A percentile compares a stretch with the other conserved stretches of the same genome.
phyloP scores from a whole-genome alignment of 2,113 vertebrate species.

The Eulemur rufifrons region DNA sequence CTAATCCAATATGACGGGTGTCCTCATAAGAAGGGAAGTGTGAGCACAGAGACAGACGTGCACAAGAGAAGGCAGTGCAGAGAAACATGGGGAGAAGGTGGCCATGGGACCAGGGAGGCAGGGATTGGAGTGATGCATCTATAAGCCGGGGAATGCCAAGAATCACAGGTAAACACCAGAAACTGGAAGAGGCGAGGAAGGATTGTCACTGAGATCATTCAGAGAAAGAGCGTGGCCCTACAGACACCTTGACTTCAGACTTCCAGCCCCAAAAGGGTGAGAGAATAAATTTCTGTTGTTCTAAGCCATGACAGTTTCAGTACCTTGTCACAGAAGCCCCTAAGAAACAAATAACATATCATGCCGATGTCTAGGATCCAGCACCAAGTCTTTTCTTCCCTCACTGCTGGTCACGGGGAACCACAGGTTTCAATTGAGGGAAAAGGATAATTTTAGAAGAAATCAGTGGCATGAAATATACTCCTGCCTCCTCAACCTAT shows the following conservation, averaged over 20 bases:
- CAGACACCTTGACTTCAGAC: accelerated
- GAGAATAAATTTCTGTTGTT: background rate
- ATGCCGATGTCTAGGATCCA: background rate
- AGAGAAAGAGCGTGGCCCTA: background rate
- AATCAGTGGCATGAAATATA: background rate
- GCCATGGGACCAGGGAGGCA: accelerated
- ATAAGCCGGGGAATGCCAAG: background rate
- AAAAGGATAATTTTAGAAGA: background rate
- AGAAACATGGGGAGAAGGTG: background rate
- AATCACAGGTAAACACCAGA: too few species aligned
- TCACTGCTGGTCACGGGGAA: too few species aligned
- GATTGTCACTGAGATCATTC: background rate
- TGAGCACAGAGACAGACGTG: background rate
- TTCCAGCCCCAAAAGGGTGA: too few species aligned
- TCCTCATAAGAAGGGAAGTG: background rate
- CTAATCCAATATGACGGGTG: background rate
- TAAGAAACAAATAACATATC: background rate
- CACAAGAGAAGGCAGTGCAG: too few species aligned
- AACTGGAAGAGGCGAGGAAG: background rate
- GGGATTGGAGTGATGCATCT: background rate
- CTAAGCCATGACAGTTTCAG: background rate
- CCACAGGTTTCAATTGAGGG: background rate
- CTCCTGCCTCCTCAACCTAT: background rate
- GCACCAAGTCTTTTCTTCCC: too few species aligned
- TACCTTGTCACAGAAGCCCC: background rate